Base-by-base conservation (phyloP, 2,888 invertebrate species). In the Actias luna region DNA sequence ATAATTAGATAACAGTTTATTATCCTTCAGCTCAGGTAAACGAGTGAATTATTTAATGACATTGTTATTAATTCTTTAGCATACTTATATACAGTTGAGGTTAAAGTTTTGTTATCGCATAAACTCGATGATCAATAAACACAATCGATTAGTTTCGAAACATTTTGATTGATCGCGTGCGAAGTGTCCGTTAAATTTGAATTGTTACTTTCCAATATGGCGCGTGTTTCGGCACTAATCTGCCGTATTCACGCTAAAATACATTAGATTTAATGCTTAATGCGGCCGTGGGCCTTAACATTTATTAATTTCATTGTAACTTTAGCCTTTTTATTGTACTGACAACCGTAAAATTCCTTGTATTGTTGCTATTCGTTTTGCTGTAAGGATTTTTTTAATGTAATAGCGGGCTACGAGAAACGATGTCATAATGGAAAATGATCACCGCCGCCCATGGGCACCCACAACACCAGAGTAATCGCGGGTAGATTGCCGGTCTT, bases 201-300 rank as follows among this genome's bases (percentile, higher is more conserved):
- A 69, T 66, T 65, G 67, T 65, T 69, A 68, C 77, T 80, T 82
- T 82, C 78, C 74, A 78, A 73, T 69, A 63, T 64, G 62, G 63
- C 68, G 63, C 66, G 63, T 66, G 66, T 64, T 66, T 67, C 63
- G 35, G 68, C 64, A 62, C 71, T 70, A 69, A 70, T 73, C 70
- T 70, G 65, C 64, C 63, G 67, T 70, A 64, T 79, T 74, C 72
- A 76, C 71, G 70, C 63, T 25, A 63, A 62, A 59, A 46, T 31
- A 33, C 59, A 62, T 62, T 59, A 46, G 58, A 59, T 59, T 59
- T 55, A 22, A 58, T 42, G 58, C 25, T 22, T 62, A 58, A 42
- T 58, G 31, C 46, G 61, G 8, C 42, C 22, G 42, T 61, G 61
- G 55, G 8, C 25, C 42, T 16, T 18, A 22, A n/a, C 8, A 12